phyloP scores from a whole-genome alignment of 2,113 vertebrate species.

The Epinephelus lanceolatus region DNA sequence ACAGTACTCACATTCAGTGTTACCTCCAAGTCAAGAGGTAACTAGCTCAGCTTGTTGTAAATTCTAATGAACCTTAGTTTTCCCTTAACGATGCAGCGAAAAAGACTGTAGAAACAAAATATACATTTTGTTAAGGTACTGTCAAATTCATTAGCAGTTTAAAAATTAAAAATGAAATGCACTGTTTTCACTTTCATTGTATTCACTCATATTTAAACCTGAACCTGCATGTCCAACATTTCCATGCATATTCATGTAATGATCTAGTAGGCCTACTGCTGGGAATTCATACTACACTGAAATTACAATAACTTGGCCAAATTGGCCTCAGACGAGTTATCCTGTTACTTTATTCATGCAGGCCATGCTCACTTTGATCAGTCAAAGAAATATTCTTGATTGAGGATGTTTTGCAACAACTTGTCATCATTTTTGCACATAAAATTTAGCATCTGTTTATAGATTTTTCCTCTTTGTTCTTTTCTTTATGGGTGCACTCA shows the following conservation, averaged over 20 bases:
- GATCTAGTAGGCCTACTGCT: conserved; percentile 10
- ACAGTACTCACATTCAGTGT: neutral
- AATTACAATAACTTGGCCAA: conserved; percentile 28
- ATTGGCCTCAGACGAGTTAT: conserved; percentile 24
- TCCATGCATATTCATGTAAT: conserved; percentile 16
- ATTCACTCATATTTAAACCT: neutral
- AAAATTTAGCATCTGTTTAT: conserved; percentile 58
- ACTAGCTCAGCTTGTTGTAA: neutral
- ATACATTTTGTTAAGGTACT: conserved; percentile 27
- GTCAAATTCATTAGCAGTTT: conserved; percentile 38
- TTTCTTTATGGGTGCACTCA: conserved; percentile 50
- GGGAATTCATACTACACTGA: conserved; percentile 6
- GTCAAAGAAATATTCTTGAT: conserved; percentile 16
- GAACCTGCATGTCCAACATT: neutral
- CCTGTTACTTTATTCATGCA: conserved; percentile 14
- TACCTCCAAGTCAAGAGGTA: neutral
- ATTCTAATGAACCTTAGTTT: neutral
- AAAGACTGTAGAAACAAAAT: neutral
- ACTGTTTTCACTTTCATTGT: neutral
- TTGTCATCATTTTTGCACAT: conserved; percentile 30
- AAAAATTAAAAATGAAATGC: neutral
- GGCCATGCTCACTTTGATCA: conserved; percentile 31
- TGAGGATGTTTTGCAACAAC: conserved; percentile 17
- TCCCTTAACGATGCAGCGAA: neutral
- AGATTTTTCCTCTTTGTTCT: conserved; percentile 39